Conservation (phyloP, 2,888 invertebrate genomes). For the Homarus gammarus region DNA sequence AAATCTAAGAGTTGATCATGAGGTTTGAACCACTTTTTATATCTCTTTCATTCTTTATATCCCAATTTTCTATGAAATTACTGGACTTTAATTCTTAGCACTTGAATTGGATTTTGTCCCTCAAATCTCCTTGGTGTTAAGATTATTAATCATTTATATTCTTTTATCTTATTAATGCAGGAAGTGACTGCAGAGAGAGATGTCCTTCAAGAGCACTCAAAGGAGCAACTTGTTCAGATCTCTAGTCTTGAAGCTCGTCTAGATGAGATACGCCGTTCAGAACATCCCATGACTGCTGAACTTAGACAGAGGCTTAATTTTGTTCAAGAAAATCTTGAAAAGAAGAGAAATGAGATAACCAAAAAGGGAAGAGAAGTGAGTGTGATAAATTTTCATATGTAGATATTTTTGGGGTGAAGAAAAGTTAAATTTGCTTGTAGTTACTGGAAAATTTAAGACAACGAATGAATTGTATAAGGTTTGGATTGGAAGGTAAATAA, state of each 20-base stretch:
- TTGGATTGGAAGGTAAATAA: no score
- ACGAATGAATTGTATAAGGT: no score
- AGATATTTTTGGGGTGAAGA: no score
- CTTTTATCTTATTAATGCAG: constrained; percentile 12
- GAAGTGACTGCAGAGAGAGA: constrained; percentile 57
- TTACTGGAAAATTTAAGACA: no score
- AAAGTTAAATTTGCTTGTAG: no score
- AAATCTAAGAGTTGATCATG: constrained; percentile 43
- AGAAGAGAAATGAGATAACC: constrained; percentile 44
- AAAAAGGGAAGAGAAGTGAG: constrained; percentile 59
- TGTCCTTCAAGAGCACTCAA: constrained; percentile 41
- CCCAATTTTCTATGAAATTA: no score
- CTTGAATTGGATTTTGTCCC: no score
- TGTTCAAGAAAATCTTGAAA: constrained; percentile 59
- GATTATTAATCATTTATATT: neutral
- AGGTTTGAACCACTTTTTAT: constrained; percentile 40
- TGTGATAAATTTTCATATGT: neutral
- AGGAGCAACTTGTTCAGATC: constrained; percentile 57
- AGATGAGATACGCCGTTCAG: constrained; percentile 59
- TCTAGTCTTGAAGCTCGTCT: constrained; percentile 61
- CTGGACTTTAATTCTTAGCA: no score
- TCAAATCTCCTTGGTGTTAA: no score
- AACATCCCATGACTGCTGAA: constrained; percentile 40
- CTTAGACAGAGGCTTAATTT: constrained; percentile 33
- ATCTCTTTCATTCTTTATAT: no score